phyloP scores from a whole-genome alignment of 2,113 vertebrate genomes.

The Amblyornis subalaris region DNA sequence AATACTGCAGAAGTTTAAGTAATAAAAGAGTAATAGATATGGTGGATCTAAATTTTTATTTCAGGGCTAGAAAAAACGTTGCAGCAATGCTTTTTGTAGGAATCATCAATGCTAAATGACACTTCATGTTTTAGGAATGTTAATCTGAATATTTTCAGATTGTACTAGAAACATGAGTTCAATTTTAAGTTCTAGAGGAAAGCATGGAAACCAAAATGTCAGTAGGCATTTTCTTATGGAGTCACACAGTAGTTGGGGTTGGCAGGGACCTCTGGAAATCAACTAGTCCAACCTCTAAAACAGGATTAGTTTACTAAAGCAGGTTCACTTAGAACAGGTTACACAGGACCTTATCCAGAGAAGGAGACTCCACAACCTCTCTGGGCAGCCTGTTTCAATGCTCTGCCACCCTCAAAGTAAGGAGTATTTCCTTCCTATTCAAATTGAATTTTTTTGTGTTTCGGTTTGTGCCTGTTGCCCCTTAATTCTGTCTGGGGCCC shows the following conservation, averaged over 20 bases:
- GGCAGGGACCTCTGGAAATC: not conserved
- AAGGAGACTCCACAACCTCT: not conserved
- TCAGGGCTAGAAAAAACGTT: not conserved
- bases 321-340: not conserved
- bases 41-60: not conserved
- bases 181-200: not conserved
- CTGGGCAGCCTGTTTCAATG: not conserved
- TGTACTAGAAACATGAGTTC: not conserved
- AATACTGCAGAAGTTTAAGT: not conserved
- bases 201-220: not conserved
- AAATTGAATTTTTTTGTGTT: not conserved
- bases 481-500: not conserved
- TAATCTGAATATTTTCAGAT: not conserved
- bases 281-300: not conserved
- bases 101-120: not conserved
- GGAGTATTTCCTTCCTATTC: not conserved
- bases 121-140: not conserved
- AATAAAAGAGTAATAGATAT: not conserved
- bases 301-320: not conserved
- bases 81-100: not conserved
- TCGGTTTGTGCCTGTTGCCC: not conserved
- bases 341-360: not conserved
- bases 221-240: not conserved
- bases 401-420: not conserved
- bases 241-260: not conserved